Conservation (phyloP, 2,888 invertebrate genomes). For the Tinea trinotella region DNA sequence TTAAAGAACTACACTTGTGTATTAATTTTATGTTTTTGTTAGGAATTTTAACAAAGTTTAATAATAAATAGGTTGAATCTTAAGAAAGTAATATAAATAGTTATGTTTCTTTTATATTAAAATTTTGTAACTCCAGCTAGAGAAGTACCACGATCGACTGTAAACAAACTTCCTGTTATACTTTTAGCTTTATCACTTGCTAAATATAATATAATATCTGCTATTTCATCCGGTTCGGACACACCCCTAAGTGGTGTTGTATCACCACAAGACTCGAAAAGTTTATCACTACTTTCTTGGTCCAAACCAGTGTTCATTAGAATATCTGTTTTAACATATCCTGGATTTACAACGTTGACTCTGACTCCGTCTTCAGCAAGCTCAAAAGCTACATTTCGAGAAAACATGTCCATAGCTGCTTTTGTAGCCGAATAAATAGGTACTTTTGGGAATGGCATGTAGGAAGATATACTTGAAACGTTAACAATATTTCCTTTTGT, state of each 20-base stretch:
- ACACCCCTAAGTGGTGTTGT: slow-evolving; percentile 11
- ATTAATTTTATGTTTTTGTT: no score
- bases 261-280: slow-evolving; percentile 7
- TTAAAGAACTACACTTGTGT: no score
- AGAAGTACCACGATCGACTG: not conserved
- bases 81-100: no score
- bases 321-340: not conserved
- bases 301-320: not conserved
- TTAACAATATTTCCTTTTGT: slow-evolving; percentile 24
- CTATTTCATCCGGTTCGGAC: slow-evolving; percentile 26
- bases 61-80: no score
- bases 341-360: slow-evolving; percentile 20
- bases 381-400: slow-evolving; percentile 17
- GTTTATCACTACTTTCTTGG: not conserved
- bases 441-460: not conserved
- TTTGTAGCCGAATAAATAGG: slow-evolving; percentile 15
- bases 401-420: slow-evolving; percentile 18
- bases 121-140: no score
- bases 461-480: slow-evolving; percentile 36
- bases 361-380: slow-evolving; percentile 21
- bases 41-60: no score
- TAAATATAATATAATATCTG: slow-evolving; percentile 28
- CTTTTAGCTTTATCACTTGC: slow-evolving; percentile 30
- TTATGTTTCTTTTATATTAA: no score
- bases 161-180: slow-evolving; percentile 21